A percentile compares a stretch with the other conserved stretches of the same genome.
Evolutionary conservation across 1,140 invertebrate genomes (phyloP).

Genomic region (Drosophila miranda): DNA sequence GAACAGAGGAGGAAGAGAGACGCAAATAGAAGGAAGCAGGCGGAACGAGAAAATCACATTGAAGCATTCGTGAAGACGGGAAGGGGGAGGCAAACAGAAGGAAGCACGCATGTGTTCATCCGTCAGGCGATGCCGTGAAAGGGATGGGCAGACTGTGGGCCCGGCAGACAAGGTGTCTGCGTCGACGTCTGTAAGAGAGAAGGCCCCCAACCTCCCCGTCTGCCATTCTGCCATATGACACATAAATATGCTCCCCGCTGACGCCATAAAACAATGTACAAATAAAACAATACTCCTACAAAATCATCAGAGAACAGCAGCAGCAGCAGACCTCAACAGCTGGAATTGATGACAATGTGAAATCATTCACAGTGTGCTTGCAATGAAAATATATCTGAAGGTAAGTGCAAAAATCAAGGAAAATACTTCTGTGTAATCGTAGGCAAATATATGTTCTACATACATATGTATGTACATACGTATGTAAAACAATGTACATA

Average conservation of each 20-base stretch:
- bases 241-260: constrained; percentile 40
- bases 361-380: constrained; percentile 16
- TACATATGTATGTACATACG: too few relatives aligned
- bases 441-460: too few relatives aligned
- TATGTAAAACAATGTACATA: too few relatives aligned
- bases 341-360: background rate
- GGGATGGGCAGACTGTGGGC: constrained; percentile 2
- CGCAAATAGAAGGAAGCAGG: constrained; percentile 1
- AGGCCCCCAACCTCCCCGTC: constrained; percentile 17
- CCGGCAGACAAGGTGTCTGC: constrained; percentile 51
- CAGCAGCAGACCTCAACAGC: constrained; percentile 12
- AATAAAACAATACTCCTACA: constrained; percentile 52
- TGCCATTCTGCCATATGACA: constrained; percentile 45
- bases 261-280: constrained; percentile 49
- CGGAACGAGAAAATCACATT: too few relatives aligned
- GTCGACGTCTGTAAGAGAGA: constrained; percentile 20
- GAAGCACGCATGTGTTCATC: constrained; percentile 51
- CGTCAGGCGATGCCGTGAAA: constrained; percentile 28
- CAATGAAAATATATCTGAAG: background rate
- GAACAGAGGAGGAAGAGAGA: background rate
- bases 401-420: too few relatives aligned
- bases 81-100: constrained; percentile 15
- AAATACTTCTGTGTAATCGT: too few relatives aligned
- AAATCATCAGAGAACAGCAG: constrained; percentile 36
- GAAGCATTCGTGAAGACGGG: too few relatives aligned